Evolutionary conservation across 2,797 vertebrate genomes (phyloP), one percentile per base, ranked within the genome.

Genomic region (Prionace glauca): DNA sequence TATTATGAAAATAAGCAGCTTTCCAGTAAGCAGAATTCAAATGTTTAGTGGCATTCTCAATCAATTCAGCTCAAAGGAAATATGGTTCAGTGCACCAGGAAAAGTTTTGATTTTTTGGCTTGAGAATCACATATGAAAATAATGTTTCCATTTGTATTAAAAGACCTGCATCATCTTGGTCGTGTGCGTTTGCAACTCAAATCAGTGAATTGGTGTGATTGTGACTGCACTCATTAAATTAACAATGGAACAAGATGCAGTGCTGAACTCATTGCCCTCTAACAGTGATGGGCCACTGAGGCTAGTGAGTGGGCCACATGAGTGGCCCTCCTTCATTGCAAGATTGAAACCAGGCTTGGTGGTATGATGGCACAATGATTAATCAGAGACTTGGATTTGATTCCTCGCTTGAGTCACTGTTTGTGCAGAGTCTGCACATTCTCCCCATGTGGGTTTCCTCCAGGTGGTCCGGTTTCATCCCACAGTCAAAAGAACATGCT

Each of bases 21-120:
- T 74, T 16, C 36, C 45, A 50, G 72, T 10, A 72, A 95, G 74
- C 67, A 32, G 29, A 95, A 95, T 95, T 71, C 93, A 95, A 95
- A 95, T 95, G 45, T 95, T 95, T 45, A n/a, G 45, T 74, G 93
- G 60, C 9, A 32, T 74, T n/a, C 12, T 18, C 20, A 56, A 50
- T n/a, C 24, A 71, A 45, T 50, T 74, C 67, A 56, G 29, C 12
- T 95, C 56, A 24, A 11, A 56, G 62, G 90, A 92, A 62, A 69
- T 22, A 69, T 10, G n/a, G 71, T 77, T 56, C 56, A 92, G n/a
- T 56, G 12, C 1, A 16, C 18, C 45, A n/a, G 45, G 26, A 77
- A 95, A 56, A 3, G 32, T 95, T 94, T 95, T 95, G 93, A 56
- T 95, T 95, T 14, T 36, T 50, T 5, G 0, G 41, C 0, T 50